phyloP scores from a whole-genome alignment of 2,113 vertebrate species.

The Crotalus helleri region DNA sequence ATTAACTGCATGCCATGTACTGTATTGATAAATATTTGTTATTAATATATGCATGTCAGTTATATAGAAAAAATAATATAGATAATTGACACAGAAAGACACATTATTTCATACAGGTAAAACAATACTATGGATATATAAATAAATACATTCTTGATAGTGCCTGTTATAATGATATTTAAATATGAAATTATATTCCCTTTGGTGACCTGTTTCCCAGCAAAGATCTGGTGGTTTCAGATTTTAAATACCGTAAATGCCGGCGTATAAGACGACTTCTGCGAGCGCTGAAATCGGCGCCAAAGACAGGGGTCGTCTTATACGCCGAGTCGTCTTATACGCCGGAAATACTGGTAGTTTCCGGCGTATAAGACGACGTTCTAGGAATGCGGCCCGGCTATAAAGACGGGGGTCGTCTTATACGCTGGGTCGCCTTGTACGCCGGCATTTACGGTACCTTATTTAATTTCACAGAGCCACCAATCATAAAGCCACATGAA shows the following conservation, averaged over 20 bases:
- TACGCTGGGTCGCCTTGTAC: too few relatives aligned
- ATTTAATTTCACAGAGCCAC: not conserved
- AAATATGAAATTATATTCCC: not conserved
- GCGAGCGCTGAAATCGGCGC: too few relatives aligned
- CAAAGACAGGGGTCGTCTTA: too few relatives aligned
- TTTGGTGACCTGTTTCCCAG: not conserved
- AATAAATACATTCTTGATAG: not conserved
- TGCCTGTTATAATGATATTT: not conserved
- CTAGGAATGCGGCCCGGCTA: too few relatives aligned
- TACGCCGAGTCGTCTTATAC: too few relatives aligned
- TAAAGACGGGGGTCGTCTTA: too few relatives aligned
- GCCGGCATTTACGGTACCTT: too few relatives aligned
- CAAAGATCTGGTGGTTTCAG: not conserved
- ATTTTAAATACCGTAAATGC: not conserved
- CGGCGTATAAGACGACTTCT: too few relatives aligned
- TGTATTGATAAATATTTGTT: not conserved
- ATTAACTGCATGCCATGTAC: constrained; percentile 44
- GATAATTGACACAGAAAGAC: not conserved
- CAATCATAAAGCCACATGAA: not conserved
- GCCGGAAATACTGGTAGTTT: too few relatives aligned
- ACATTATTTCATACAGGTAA: not conserved
- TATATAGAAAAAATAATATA: not conserved
- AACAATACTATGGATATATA: not conserved
- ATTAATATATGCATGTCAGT: not conserved
- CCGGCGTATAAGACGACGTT: too few relatives aligned